Evolutionary conservation across 2,888 invertebrate species (phyloP).

Genomic region (Pseudanteris insignis): DNA sequence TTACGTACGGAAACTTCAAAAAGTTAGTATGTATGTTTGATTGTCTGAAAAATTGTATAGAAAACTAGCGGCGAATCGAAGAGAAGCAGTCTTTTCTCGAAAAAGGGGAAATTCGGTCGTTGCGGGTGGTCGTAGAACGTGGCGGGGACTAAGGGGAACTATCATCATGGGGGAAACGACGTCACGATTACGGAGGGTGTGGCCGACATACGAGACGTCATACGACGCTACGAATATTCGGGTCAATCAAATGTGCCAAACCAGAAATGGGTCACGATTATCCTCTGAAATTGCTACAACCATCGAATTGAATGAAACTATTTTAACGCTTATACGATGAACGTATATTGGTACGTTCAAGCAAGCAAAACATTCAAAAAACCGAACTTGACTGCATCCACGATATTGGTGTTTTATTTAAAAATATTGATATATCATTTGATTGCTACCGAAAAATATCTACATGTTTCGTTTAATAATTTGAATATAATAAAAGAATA

Average conservation of each 20-base stretch:
- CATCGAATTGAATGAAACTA: too few species aligned
- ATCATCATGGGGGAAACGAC: constrained; percentile 45
- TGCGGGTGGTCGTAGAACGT: constrained; percentile 14
- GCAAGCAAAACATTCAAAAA: too few species aligned
- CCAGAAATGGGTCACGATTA: constrained; percentile 27
- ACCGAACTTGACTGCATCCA: too few species aligned
- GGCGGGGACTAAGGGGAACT: not conserved
- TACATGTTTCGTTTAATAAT: too few species aligned
- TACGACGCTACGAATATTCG: constrained; percentile 47
- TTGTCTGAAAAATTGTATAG: constrained; percentile 19
- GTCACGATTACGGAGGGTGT: constrained; percentile 41
- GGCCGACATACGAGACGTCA: constrained; percentile 40
- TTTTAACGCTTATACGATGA: too few species aligned
- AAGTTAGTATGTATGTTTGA: too few species aligned
- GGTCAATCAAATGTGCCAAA: constrained; percentile 46
- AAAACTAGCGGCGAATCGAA: constrained; percentile 24
- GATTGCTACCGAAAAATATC: too few species aligned
- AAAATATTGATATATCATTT: too few species aligned
- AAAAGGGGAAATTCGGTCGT: constrained; percentile 31
- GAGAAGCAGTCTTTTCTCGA: constrained; percentile 35
- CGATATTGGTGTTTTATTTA: too few species aligned
- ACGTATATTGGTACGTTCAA: too few species aligned
- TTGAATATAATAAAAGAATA: too few species aligned
- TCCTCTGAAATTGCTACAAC: constrained; percentile 11
- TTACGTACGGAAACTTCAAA: too few species aligned